Conservation (phyloP, 2,797 vertebrate genomes). For the Phaenicophaeus curvirostris region DNA sequence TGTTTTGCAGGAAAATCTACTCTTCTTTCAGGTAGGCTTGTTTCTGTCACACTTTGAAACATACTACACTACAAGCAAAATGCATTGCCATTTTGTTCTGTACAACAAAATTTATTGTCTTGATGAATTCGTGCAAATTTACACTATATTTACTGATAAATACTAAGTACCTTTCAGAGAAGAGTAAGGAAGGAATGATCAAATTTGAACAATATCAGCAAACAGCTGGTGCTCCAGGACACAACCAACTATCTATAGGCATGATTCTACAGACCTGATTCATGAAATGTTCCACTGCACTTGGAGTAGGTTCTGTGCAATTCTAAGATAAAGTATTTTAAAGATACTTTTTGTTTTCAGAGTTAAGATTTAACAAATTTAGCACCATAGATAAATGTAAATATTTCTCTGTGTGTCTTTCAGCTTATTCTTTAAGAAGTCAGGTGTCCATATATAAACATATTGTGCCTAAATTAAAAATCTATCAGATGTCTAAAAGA, state of each 20-base stretch:
- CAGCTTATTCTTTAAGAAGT: background rate
- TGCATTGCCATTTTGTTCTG: background rate
- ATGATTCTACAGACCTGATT: background rate
- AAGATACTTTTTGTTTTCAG: background rate
- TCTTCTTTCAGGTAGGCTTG: no score
- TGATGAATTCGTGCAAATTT: background rate
- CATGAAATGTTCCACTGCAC: background rate
- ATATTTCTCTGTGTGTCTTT: background rate
- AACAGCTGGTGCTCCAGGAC: background rate
- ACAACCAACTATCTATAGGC: background rate
- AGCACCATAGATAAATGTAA: background rate
- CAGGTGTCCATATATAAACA: background rate
- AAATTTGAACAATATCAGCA: background rate
- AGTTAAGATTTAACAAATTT: background rate
- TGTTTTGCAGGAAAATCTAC: no score
- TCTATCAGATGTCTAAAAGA: background rate
- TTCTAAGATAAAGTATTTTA: background rate
- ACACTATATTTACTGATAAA: background rate
- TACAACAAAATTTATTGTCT: background rate
- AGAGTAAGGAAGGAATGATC: background rate
- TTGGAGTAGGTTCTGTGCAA: background rate
- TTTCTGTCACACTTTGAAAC: no score
- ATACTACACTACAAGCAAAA: no score
- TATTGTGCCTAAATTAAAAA: background rate
- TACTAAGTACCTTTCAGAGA: background rate